Evolutionary conservation across 2,888 invertebrate species (phyloP).

Genomic region (Embidobia sp.): DNA sequence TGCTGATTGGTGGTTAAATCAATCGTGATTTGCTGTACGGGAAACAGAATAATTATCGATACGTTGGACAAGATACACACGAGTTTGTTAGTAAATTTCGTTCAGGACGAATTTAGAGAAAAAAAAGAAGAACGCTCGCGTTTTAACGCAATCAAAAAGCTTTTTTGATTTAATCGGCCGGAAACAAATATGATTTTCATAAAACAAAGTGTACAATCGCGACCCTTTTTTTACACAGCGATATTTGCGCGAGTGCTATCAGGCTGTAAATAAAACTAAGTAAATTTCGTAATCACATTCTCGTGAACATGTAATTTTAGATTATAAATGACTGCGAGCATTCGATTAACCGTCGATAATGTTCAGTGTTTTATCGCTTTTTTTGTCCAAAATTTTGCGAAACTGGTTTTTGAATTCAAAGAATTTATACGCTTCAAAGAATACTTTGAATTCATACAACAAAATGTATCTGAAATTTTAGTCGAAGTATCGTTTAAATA

Average conservation of each 20-base stretch:
- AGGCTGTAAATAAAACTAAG: slow-evolving; percentile 48
- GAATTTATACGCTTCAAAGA: no score
- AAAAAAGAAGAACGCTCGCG: slow-evolving; percentile 34
- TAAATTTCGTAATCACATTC: slow-evolving; percentile 43
- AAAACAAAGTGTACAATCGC: slow-evolving; percentile 39
- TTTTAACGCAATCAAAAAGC: slow-evolving; percentile 59
- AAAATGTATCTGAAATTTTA: no score
- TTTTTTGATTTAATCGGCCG: slow-evolving; percentile 45
- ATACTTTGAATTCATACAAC: no score
- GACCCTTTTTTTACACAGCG: slow-evolving; percentile 12
- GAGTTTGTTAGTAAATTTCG: slow-evolving; percentile 60
- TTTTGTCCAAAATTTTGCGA: no score
- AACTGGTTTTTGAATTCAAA: no score
- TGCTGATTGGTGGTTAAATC: slow-evolving; percentile 77
- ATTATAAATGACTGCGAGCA: slow-evolving; percentile 45
- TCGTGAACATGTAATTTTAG: slow-evolving; percentile 30
- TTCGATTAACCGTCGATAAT: slow-evolving; percentile 47
- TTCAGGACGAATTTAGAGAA: slow-evolving; percentile 26
- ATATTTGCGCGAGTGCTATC: background rate
- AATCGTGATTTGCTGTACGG: slow-evolving; percentile 74
- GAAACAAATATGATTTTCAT: slow-evolving; percentile 59
- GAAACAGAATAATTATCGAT: slow-evolving; percentile 75
- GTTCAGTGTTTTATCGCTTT: slow-evolving; percentile 9
- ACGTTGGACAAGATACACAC: slow-evolving; percentile 56
- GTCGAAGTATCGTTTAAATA: no score